Evolutionary conservation across 2,113 vertebrate species (phyloP).

Genomic region (Lycocorax pyrrhopterus): DNA sequence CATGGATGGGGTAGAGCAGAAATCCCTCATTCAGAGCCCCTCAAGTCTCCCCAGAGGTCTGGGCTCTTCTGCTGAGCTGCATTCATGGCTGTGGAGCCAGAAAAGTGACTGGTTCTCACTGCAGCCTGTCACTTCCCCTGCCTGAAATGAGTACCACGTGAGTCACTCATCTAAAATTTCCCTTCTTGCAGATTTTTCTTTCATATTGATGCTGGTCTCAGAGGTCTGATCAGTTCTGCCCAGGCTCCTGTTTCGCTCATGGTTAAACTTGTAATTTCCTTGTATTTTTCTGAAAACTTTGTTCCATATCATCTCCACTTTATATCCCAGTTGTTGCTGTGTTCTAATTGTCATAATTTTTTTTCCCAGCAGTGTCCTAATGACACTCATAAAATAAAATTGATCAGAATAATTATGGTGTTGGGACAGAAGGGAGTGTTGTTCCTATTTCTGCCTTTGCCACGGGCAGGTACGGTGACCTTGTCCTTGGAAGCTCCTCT

Average conservation of each 20-base stretch:
- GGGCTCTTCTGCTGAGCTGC: not conserved
- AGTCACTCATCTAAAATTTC: not conserved
- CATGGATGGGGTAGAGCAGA: not conserved
- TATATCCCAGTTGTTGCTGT: not conserved
- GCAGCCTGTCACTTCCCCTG: not conserved
- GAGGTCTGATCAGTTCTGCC: not conserved
- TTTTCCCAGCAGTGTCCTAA: not conserved
- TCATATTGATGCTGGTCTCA: not conserved
- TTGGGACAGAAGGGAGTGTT: not conserved
- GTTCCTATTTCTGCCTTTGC: not conserved
- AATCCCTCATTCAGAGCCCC: not conserved
- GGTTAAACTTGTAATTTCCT: not conserved
- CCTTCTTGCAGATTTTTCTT: not conserved
- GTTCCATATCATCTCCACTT: not conserved
- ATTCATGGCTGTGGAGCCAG: not conserved
- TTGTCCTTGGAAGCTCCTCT: not conserved
- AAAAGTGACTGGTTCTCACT: not conserved
- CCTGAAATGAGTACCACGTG: not conserved
- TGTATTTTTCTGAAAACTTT: not conserved
- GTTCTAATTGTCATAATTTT: not conserved
- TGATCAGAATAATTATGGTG: not conserved
- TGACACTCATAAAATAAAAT: not conserved
- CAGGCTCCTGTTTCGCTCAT: not conserved
- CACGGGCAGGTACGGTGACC: not conserved
- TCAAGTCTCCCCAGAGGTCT: not conserved